Evolutionary conservation across 2,113 vertebrate genomes (phyloP), one percentile per base, ranked within the genome.

Genomic region (Poeciliopsis prolifica): DNA sequence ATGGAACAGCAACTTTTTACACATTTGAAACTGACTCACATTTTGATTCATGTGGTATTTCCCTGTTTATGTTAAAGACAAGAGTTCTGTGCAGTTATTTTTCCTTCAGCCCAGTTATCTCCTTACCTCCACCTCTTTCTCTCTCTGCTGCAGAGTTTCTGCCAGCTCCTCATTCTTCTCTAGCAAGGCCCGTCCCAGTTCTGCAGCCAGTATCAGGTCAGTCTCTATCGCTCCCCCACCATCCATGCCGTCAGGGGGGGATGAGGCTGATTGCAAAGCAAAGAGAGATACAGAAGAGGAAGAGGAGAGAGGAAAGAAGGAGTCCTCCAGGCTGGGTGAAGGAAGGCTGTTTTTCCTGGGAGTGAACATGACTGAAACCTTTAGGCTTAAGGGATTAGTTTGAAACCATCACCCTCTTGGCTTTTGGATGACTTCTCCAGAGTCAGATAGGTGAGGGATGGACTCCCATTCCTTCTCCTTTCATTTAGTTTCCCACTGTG

Each of bases 111-210:
- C 42, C 12, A 42, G 17, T 68, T 30, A 58, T 0, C 35, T 73
- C 69, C 83, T 85, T 44, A 95, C 95, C 92, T 95, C 95, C 28
- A 92, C 6, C 35, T 94, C 91, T 61, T 48, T 91, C 61, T 90
- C 90, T 40, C 76, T 93, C 79, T 88, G 88, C 48, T 89, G 85
- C 84, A 95, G 85, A 79, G 90, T 77, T 17, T 86, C 87, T 28
- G 88, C 85, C 82, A 95, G 82, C 74, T 94, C 94, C 78, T 94
- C 94, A 29, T 94, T 95, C 85, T 93, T 94, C 88, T 95, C 95
- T 85, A 95, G 87, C 51, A 95, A 84, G 33, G 95, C 95, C 83
- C 91, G 93, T 0, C 95, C 95, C 48, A 95, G 84, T 75, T 95
- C 95, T n/a, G 95, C 95, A 1, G 95, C 95, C 28, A 95, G 87